Base-by-base conservation (phyloP, 1,140 invertebrate genomes). In the Cherax quadricarinatus region DNA sequence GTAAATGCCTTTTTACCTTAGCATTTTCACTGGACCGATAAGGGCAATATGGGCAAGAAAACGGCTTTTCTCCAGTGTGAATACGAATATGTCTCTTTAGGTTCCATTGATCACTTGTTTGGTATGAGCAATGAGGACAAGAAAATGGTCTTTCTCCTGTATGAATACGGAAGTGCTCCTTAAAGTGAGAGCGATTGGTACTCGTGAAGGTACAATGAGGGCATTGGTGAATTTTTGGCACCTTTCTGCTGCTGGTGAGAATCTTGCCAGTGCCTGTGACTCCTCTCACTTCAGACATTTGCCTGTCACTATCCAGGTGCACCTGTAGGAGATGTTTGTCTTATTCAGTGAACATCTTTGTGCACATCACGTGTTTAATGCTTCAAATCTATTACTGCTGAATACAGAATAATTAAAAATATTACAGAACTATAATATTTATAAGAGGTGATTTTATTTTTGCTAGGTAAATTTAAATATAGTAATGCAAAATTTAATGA, bases 61-160 rank as follows among this genome's bases (percentile, higher is more conserved):
- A 75, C 24, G 57, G 41, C 70, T 86, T 86, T 24, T 89, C 80
- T 18, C 24, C 51, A 24, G 79, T 70, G 80, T 89, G 88, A 18
- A 70, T 73, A 49, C 80, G 88, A 51, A 89, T 41, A 73, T 89
- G 88, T 73, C 70, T 82, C n/a, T 48, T 82, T 18, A 89, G 57
- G 48, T 89, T 89, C n/a, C 75, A 89, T 70, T 82, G 51, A 53
- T 89, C 79, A 49, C 79, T 51, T 10, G 79, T 73, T 73, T 83
- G 79, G 48, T 89, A 89, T 62, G 88, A 89, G 60, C 88, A 83
- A n/a, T 51, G 51, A 3, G 79, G 53, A 73, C 88, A 89, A 4
- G 88, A 70, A 53, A 85, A 93, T 4, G 89, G 89, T 24, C 91
- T 92, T 89, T 93, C 90, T 53, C 93, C 90, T 21, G 90, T 93